These are phyloP conservation scores for Sebastes ruberrimus DNA, from an alignment of 2,797 vertebrate species.

Conservation along the genomic window DNA sequence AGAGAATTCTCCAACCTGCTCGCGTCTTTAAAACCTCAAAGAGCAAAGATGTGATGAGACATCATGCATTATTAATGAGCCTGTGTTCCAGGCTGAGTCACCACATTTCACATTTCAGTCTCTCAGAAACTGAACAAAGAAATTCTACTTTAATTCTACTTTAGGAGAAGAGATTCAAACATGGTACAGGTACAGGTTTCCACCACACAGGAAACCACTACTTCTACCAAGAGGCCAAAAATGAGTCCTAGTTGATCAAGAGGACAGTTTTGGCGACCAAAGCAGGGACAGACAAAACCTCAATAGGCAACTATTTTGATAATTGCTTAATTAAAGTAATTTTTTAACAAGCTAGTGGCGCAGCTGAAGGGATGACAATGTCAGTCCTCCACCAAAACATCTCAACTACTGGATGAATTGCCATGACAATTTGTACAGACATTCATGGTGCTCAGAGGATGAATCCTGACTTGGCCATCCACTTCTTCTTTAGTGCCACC, in stretches of 20 bases:
- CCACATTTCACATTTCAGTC: not conserved
- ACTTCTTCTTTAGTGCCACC: not conserved
- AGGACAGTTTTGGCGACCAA: not conserved
- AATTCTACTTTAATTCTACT: not conserved
- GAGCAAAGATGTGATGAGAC: not conserved
- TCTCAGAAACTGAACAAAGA: not conserved
- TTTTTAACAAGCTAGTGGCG: not conserved
- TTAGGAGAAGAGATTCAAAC: not conserved
- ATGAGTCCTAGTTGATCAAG: not conserved
- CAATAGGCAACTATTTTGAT: not conserved
- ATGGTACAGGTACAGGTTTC: not conserved
- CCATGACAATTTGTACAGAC: not conserved
- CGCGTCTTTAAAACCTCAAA: constrained; percentile 16
- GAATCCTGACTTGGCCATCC: too few relatives aligned
- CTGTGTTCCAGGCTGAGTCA: not conserved
- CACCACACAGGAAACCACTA: not conserved
- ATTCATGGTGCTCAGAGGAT: not conserved
- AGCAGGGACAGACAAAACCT: not conserved
- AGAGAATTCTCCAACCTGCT: constrained; percentile 16
- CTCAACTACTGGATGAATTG: not conserved
- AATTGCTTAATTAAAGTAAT: not conserved
- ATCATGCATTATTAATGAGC: constrained; percentile 16
- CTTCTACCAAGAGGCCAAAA: not conserved
- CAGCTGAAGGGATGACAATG: not conserved
- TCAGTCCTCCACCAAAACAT: not conserved